Evolutionary conservation across 2,797 vertebrate species (phyloP), one percentile per base, ranked within the genome.

Genomic region (Agapornis canus): DNA sequence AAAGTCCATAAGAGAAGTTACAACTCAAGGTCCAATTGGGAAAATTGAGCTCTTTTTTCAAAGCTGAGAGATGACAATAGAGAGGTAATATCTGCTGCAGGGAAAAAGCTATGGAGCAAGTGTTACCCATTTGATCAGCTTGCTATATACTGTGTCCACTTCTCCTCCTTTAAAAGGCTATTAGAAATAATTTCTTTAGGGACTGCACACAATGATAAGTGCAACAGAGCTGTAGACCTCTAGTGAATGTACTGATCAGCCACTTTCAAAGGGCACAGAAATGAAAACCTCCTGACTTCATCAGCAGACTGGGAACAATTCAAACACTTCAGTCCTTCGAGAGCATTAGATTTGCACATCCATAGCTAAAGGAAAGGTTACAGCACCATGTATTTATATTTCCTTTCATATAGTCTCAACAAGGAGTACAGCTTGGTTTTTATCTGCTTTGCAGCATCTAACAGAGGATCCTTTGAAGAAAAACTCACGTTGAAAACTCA

Each of bases 161-260:
- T 91, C 66, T 85, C 27, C 70, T 95, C 37, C 84, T 81, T 80
- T 82, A 71, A 85, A 87, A 94, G 76, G 63, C 54, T 78, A 85
- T 79, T 29, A 70, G 90, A 87, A 96, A 69, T 82, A 78, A 91
- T 92, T 94, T 90, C 86, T 81, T 89, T 52, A 49, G 68, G 79
- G 61, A 35, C 68, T 52, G 51, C 63, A 73, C 59, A 59, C 32
- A 68, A 10, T 10, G 51, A 10, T 75, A 72, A 91, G 59, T 61
- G 71, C 65, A 56, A 70, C 10, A 42, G 52, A 76, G 29, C 25
- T 77, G 54, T 18, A 81, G 76, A 85, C 65, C 86, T 84, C 78
- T 13, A 47, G 57, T 26, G 21, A 89, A 61, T 16, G 37, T 61
- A 39, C 84, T 93, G 73, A 93, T 93, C 89, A 94, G 68, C 32